Evolutionary conservation across 2,888 invertebrate species (phyloP).

Genomic region (Dryomyza anilis): DNA sequence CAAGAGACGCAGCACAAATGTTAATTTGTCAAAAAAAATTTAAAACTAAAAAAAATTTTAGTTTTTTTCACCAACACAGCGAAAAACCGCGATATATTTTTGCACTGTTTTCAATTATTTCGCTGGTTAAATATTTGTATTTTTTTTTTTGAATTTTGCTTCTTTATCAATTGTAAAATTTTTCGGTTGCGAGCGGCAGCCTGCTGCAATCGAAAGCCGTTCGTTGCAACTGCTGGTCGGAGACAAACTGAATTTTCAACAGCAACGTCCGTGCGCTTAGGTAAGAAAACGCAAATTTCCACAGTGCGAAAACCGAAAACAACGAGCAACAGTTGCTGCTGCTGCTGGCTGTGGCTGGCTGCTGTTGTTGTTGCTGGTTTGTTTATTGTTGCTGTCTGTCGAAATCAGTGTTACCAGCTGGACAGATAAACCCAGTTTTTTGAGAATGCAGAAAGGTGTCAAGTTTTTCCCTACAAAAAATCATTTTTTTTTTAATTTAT

Average conservation of each 20-base stretch:
- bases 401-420: not conserved
- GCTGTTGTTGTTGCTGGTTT: not conserved
- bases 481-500: too few species aligned
- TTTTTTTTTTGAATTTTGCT: not conserved
- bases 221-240: slow-evolving; percentile 40
- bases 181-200: not conserved
- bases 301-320: slow-evolving; percentile 15
- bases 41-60: not conserved
- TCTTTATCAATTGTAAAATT: not conserved
- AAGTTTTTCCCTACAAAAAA: too few species aligned
- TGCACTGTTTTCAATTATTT: slow-evolving; percentile 9
- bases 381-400: not conserved
- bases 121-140: not conserved
- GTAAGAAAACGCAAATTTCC: slow-evolving; percentile 41
- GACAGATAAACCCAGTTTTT: too few species aligned
- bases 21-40: not conserved
- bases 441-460: too few species aligned
- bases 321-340: not conserved
- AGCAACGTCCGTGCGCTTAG: slow-evolving; percentile 39
- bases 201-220: slow-evolving; percentile 30
- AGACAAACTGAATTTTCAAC: slow-evolving; percentile 42
- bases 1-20: not conserved
- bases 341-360: not conserved
- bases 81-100: slow-evolving; percentile 9
- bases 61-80: not conserved